A percentile compares a stretch with the other conserved stretches of the same genome.
Conservation (phyloP, 1,140 invertebrate species). For the Temnothorax nylanderi region DNA sequence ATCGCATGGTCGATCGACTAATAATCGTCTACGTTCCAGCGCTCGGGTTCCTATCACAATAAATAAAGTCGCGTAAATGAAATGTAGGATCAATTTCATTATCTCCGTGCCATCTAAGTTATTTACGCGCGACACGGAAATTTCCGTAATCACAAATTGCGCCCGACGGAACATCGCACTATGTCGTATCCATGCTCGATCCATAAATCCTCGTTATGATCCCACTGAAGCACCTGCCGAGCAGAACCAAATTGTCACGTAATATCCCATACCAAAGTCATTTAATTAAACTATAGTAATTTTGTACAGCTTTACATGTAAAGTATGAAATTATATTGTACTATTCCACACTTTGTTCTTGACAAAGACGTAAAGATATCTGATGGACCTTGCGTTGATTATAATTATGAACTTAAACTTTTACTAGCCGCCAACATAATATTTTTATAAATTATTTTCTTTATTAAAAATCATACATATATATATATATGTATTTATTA, state of each 20-base stretch:
- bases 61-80: conserved; percentile 52
- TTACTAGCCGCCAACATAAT: not conserved
- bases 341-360: not conserved
- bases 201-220: conserved; percentile 38
- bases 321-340: not conserved
- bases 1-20: conserved; percentile 38
- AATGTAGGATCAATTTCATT: conserved; percentile 43
- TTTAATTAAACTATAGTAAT: conserved; percentile 11
- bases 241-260: not conserved
- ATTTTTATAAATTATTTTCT: not conserved
- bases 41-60: conserved; percentile 25
- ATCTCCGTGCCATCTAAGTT: not conserved
- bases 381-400: not conserved
- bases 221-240: not conserved
- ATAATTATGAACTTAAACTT: not conserved
- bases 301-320: not conserved
- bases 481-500: too few relatives aligned
- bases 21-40: conserved; percentile 28
- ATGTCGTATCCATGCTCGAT: not conserved
- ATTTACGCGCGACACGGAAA: conserved; percentile 40
- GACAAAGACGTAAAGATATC: not conserved
- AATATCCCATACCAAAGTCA: conserved; percentile 4
- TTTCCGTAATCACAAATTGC: conserved; percentile 54
- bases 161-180: conserved; percentile 1
- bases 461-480: not conserved